phyloP scores from a whole-genome alignment of 2,888 invertebrate genomes.

The Heliconius charithonia region DNA sequence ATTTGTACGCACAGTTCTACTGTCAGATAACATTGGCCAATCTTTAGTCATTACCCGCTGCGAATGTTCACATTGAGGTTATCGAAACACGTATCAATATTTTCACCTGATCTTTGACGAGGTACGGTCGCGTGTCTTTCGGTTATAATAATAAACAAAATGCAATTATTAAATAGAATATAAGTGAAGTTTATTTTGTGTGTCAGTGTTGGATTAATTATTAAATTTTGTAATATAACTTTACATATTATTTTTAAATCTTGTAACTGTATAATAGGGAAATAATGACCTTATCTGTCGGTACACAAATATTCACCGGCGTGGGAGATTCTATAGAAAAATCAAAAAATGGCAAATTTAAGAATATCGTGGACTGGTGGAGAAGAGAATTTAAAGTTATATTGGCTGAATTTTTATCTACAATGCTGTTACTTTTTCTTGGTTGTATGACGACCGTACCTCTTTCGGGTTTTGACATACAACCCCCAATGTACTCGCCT shows the following conservation, averaged over 20 bases:
- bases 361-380: constrained; percentile 54
- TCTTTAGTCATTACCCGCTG: constrained; percentile 74
- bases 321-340: constrained; percentile 53
- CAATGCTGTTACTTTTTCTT: constrained; percentile 85
- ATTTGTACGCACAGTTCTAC: constrained; percentile 25
- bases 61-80: constrained; percentile 33
- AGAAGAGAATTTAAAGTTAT: constrained; percentile 58
- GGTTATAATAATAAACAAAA: constrained; percentile 12
- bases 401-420: constrained; percentile 86
- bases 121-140: constrained; percentile 33
- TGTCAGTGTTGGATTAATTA: constrained; percentile 13
- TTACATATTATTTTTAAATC: too few species aligned
- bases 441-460: constrained; percentile 89
- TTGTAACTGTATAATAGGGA: constrained; percentile 12
- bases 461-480: constrained; percentile 62
- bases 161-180: constrained; percentile 2
- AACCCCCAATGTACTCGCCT: constrained; percentile 78
- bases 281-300: constrained; percentile 51
- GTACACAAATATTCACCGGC: constrained; percentile 52
- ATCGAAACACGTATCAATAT: constrained; percentile 36
- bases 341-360: constrained; percentile 36
- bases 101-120: constrained; percentile 33
- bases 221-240: background rate
- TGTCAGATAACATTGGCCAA: constrained; percentile 42
- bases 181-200: background rate